Evolutionary conservation across 2,888 invertebrate species (phyloP), one percentile per base, ranked within the genome.

Genomic region (Willowsia nigromaculata): DNA sequence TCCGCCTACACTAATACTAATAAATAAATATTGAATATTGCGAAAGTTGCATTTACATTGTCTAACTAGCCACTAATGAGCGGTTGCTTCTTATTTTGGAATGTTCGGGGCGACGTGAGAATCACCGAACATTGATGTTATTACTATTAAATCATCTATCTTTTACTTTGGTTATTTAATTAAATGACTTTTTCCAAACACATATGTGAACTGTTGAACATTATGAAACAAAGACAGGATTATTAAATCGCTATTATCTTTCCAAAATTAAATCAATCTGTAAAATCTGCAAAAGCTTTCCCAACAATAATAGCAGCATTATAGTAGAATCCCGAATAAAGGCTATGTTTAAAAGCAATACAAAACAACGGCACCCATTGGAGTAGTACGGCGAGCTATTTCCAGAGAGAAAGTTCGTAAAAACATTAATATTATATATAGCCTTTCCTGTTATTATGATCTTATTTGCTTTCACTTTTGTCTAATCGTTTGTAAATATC

Each of bases 381-480:
- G n/a, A 1, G 59, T 27, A 27, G 27, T 59, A 53, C n/a, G 18
- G 18, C 18, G 5, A 13, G 6, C 22, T 53, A 11, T 50, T 50
- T 50, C 50, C 15, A 37, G 4, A 37, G 4, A 6, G 9, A 37
- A 37, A 37, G 37, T 37, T 37, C 9, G 53, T 53, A n/a, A 53
- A 6, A 18, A 18, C 18, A 18, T 53, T 6, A 15, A 53, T 18
- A 53, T 3, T 25, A 71, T 71, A 37, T 43, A 43, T 71, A 71
- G 40, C 40, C 7, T 40, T 18, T 22, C 33, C 2, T 62, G 15
- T 30, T 27, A n/a, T 62, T 6, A 9, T 37, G 40, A 7, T 30
- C 40, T 43, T 71, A 22, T 43, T n/a, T 71, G 22, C 71, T 71
- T 71, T 71, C 71, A 40, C 71, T 71, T 43, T 71, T 43, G 71